These are phyloP conservation scores for Galagoides demidoff DNA, from an alignment of 2,797 vertebrate species.

Conservation along the genomic window DNA sequence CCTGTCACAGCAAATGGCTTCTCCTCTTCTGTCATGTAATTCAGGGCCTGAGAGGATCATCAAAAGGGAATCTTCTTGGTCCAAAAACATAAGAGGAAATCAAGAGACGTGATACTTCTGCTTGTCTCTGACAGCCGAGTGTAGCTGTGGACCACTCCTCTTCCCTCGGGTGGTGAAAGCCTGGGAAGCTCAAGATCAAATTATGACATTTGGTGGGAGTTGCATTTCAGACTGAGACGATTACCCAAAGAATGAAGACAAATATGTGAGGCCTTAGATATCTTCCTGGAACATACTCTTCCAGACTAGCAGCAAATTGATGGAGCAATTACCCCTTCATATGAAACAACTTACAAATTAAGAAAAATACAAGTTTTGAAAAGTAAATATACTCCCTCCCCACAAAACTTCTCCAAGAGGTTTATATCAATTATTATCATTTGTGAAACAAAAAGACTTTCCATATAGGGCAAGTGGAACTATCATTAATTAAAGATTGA, in stretches of 20 bases:
- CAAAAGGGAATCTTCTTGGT: conserved; percentile 28
- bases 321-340: neutral
- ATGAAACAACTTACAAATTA: neutral
- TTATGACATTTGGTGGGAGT: neutral
- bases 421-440: neutral
- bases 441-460: neutral
- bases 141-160: neutral
- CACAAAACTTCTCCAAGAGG: neutral
- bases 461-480: neutral
- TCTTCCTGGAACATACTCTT: neutral
- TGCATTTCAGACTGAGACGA: neutral
- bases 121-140: neutral
- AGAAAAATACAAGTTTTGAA: conserved; percentile 14
- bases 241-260: conserved; percentile 19
- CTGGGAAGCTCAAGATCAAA: neutral
- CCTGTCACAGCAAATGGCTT: conserved; percentile 64
- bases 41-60: conserved; percentile 56
- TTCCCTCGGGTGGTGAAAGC: neutral
- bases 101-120: neutral
- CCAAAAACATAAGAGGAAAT: conserved; percentile 56
- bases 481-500: conserved; percentile 2
- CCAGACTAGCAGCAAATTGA: conserved; percentile 34
- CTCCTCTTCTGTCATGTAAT: conserved; percentile 59
- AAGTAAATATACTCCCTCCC: conserved; percentile 25
- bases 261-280: neutral